Conservation (phyloP, 2,113 vertebrate genomes). For the Agapornis roseicollis region DNA sequence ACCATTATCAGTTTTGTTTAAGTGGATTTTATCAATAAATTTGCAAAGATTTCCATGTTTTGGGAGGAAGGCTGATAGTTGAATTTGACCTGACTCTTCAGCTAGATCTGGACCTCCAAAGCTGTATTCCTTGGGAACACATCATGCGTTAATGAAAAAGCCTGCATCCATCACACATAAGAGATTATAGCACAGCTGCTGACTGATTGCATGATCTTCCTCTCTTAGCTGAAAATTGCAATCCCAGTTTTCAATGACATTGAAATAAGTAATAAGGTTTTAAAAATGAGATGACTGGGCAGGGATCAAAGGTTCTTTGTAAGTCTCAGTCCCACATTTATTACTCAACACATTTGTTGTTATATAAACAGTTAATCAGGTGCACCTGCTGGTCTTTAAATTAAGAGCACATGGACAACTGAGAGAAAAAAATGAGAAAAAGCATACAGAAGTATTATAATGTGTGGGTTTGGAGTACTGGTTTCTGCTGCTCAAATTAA, state of each 20-base stretch:
- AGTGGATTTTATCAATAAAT: neutral
- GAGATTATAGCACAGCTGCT: neutral
- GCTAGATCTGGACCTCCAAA: neutral
- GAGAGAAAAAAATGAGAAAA: neutral
- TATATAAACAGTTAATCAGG: neutral
- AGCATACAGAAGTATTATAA: neutral
- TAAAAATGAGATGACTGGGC: neutral
- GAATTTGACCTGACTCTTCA: neutral
- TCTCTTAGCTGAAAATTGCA: neutral
- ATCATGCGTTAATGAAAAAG: neutral
- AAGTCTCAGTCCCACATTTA: neutral
- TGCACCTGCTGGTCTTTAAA: neutral
- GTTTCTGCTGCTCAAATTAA: neutral
- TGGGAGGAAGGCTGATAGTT: neutral
- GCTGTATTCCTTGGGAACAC: neutral
- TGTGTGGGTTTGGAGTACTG: neutral
- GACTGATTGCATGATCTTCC: neutral
- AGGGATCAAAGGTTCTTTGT: neutral
- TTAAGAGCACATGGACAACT: neutral
- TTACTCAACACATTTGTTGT: neutral
- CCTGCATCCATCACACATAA: neutral
- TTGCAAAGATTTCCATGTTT: neutral
- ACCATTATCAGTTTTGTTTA: neutral
- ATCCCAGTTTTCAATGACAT: neutral
- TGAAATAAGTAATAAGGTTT: neutral